A percentile compares a stretch with the other conserved stretches of the same genome.
Evolutionary conservation across 1,140 invertebrate species (phyloP).

Genomic region (Spodoptera frugiperda): DNA sequence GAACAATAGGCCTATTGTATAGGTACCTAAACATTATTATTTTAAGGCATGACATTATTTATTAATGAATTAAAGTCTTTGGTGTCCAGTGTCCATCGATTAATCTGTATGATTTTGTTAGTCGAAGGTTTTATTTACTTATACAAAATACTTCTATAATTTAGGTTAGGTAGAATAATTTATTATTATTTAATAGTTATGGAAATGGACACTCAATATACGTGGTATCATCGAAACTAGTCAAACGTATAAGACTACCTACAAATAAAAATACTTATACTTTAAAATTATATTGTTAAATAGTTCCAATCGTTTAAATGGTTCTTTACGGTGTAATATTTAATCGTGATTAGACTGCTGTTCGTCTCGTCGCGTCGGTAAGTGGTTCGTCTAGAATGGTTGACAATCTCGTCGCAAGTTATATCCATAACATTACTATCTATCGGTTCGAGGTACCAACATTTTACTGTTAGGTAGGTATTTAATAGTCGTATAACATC

Average conservation of each 20-base stretch:
- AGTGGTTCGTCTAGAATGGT: conserved; percentile 34
- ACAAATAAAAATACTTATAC: conserved; percentile 57
- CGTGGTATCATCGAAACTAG: conserved; percentile 66
- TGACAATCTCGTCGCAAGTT: conserved; percentile 30
- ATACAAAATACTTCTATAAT: conserved; percentile 31
- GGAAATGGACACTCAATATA: conserved; percentile 48
- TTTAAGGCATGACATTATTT: conserved; percentile 61
- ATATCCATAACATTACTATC: conserved; percentile 11
- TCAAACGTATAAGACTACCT: conserved; percentile 57
- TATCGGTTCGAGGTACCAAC: conserved; percentile 25
- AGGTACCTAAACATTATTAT: conserved; percentile 61
- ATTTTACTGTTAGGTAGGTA: conserved; percentile 36
- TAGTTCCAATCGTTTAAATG: conserved; percentile 55
- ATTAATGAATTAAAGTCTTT: conserved; percentile 42
- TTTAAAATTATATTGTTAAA: conserved; percentile 55
- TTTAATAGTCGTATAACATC: conserved; percentile 31
- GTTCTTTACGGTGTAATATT: conserved; percentile 49
- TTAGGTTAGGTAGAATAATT: conserved; percentile 42
- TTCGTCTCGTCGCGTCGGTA: conserved; percentile 49
- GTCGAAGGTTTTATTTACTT: conserved; percentile 25
- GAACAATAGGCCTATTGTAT: conserved; percentile 78
- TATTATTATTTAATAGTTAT: conserved; percentile 33
- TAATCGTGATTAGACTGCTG: conserved; percentile 54
- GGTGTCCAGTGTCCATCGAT: conserved; percentile 42
- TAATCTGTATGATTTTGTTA: conserved; percentile 22